Percentiles rank a stretch among this genome's conserved stretches.
phyloP scores from a whole-genome alignment of 2,113 vertebrate species.

The Pantherophis guttatus region DNA sequence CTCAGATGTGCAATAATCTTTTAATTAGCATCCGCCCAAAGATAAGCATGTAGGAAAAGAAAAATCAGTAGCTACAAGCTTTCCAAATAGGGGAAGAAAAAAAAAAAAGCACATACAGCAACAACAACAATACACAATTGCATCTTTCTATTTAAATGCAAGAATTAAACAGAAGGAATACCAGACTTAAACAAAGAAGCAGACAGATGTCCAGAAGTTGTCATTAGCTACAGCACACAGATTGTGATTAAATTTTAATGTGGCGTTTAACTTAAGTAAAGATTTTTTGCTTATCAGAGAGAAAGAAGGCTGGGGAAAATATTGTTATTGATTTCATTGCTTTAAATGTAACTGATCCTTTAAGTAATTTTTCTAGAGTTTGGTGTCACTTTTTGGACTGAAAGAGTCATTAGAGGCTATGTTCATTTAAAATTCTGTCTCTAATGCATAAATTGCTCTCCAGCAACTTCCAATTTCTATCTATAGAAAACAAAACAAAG shows the following conservation, averaged over 20 bases:
- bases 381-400: conserved; percentile 74
- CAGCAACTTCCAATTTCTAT: conserved; percentile 77
- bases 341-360: conserved; percentile 93
- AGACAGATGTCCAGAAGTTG: conserved; percentile 95
- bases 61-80: not conserved
- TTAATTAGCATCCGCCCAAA: not conserved
- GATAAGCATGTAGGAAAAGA: not conserved
- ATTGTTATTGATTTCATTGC: conserved; percentile 98
- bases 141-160: conserved; percentile 68
- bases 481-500: conserved; percentile 79
- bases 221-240: conserved; percentile 87
- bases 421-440: conserved; percentile 82
- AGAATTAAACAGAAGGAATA: conserved; percentile 84
- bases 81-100: not conserved
- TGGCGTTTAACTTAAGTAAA: conserved; percentile 85
- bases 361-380: conserved; percentile 87
- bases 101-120: conserved; percentile 20
- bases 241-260: conserved; percentile 97
- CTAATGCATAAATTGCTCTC: conserved; percentile 82
- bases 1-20: not conserved
- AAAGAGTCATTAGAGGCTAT: conserved; percentile 69
- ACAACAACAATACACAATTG: conserved; percentile 23
- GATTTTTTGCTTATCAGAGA: conserved; percentile 81
- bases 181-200: conserved; percentile 81
- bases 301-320: conserved; percentile 89